Evolutionary conservation across 1,140 invertebrate species (phyloP).

Genomic region (Oreohelix idahoensis): DNA sequence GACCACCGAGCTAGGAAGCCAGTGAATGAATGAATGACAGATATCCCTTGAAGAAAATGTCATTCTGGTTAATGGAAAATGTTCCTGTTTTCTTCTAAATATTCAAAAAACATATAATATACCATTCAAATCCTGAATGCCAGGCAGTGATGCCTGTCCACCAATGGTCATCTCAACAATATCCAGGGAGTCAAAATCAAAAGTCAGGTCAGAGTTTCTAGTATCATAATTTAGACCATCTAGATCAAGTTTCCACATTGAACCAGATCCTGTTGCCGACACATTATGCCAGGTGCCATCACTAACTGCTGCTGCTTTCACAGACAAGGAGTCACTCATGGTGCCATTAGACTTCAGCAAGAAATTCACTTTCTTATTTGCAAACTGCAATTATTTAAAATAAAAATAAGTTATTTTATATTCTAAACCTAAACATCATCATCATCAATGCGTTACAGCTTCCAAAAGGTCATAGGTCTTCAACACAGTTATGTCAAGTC

Average conservation of each 20-base stretch:
- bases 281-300: constrained; percentile 65
- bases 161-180: constrained; percentile 53
- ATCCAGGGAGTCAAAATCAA: constrained; percentile 52
- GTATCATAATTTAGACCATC: constrained; percentile 14
- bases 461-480: too few relatives aligned
- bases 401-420: too few relatives aligned
- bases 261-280: constrained; percentile 50
- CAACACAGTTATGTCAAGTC: too few relatives aligned
- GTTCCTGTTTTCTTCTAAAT: too few relatives aligned
- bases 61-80: too few relatives aligned
- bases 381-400: constrained; percentile 29
- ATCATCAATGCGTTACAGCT: too few relatives aligned
- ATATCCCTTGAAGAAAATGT: too few relatives aligned
- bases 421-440: too few relatives aligned
- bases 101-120: too few relatives aligned
- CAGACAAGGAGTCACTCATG: constrained; percentile 29
- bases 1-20: too few relatives aligned
- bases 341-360: constrained; percentile 24
- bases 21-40: too few relatives aligned
- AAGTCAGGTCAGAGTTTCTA: constrained; percentile 10
- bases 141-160: constrained; percentile 38
- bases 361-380: constrained; percentile 29
- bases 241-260: constrained; percentile 13
- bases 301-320: constrained; percentile 35
- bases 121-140: constrained; percentile 34